These are phyloP conservation scores for Maylandia zebra DNA, from an alignment of 2,113 vertebrate species.

Conservation along the genomic window DNA sequence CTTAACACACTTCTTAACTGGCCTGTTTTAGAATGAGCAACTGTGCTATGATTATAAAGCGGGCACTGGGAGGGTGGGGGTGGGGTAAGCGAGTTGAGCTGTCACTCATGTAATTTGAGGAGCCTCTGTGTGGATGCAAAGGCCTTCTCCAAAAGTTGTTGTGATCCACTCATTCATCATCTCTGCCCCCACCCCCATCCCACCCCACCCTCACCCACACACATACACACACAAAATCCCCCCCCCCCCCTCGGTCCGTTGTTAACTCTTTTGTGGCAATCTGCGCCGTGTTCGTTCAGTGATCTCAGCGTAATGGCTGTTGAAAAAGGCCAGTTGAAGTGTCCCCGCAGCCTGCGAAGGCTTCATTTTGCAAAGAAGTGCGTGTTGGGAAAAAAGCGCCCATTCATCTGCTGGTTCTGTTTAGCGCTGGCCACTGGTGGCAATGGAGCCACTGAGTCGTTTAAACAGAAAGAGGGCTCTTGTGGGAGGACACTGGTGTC, in stretches of 20 bases:
- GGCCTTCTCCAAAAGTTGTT: slow-evolving; percentile 53
- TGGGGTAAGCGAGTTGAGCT: slow-evolving; percentile 28
- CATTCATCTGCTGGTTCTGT: slow-evolving; percentile 61
- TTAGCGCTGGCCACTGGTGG: slow-evolving; percentile 48
- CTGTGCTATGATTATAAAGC: slow-evolving; percentile 9
- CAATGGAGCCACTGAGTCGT: slow-evolving; percentile 52
- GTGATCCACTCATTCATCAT: slow-evolving; percentile 44
- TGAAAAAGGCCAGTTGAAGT: slow-evolving; percentile 62
- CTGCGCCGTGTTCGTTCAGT: slow-evolving; percentile 14
- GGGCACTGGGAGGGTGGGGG: slow-evolving; percentile 20
- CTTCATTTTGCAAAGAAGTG: slow-evolving; percentile 58
- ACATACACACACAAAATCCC: neutral
- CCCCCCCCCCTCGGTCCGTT: neutral
- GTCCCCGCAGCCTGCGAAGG: slow-evolving; percentile 46
- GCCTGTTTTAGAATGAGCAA: neutral
- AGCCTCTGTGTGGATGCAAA: slow-evolving; percentile 17
- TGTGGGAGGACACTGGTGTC: slow-evolving; percentile 58
- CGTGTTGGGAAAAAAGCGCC: slow-evolving; percentile 58
- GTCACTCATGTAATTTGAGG: slow-evolving; percentile 56
- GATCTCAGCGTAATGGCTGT: slow-evolving; percentile 39
- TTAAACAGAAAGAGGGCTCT: slow-evolving; percentile 53
- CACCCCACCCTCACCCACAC: neutral
- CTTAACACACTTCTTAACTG: neutral
- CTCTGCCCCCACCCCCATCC: neutral
- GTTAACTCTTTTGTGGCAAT: slow-evolving; percentile 55